Conservation (phyloP, 2,797 vertebrate species). For the Pangasius sanitwongsei region DNA sequence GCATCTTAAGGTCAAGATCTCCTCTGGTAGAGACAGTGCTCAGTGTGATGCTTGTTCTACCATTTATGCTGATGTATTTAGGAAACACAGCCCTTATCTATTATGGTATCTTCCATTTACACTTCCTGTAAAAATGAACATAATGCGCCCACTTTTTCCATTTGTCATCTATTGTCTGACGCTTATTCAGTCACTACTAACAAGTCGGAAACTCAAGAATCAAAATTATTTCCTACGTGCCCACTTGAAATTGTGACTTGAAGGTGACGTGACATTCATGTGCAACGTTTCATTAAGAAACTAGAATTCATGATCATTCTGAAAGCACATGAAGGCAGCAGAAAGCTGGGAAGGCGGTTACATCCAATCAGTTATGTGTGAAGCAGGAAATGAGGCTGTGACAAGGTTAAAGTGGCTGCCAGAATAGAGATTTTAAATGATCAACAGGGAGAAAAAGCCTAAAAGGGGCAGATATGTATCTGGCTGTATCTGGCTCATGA, state of each 20-base stretch:
- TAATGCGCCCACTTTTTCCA: not conserved
- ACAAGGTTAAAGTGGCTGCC: constrained; percentile 1
- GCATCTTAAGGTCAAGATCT: not conserved
- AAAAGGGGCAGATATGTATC: not conserved
- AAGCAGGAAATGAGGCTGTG: constrained; percentile 37
- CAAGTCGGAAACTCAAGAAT: not conserved
- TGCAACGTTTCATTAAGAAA: not conserved
- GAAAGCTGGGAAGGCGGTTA: not conserved
- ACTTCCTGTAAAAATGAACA: constrained; percentile 5
- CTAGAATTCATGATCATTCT: constrained; percentile 8
- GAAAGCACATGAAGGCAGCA: not conserved
- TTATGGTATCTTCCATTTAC: not conserved
- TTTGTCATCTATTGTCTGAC: not conserved
- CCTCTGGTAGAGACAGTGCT: not conserved
- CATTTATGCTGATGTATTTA: not conserved
- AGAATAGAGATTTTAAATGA: not conserved
- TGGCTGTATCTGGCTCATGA: not conserved
- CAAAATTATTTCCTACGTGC: not conserved
- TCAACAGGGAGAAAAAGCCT: too few relatives aligned
- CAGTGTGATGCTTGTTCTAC: not conserved
- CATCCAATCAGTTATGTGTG: not conserved
- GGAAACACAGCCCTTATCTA: not conserved
- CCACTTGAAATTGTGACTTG: not conserved
- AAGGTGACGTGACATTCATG: not conserved
- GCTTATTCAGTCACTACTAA: not conserved